These are phyloP conservation scores for Tretioscincus oriximinensis DNA, from an alignment of 2,113 vertebrate species.

Conservation along the genomic window DNA sequence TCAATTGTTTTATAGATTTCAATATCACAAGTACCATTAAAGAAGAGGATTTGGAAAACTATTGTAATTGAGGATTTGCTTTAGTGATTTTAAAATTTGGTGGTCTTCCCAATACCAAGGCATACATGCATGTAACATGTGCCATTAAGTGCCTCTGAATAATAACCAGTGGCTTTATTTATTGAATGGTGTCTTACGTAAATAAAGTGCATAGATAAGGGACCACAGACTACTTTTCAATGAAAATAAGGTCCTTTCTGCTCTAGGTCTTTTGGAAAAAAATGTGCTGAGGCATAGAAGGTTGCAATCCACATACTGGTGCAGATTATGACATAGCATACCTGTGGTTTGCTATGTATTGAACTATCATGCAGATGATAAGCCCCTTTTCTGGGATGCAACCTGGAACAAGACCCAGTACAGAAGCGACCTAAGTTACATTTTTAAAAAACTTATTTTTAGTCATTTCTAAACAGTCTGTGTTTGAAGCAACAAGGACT, in stretches of 20 bases:
- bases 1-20: neutral
- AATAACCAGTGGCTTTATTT: neutral
- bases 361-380: no score
- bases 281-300: no score
- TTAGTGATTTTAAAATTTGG: neutral
- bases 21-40: neutral
- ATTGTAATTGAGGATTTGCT: neutral
- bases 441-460: neutral
- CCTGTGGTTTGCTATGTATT: no score
- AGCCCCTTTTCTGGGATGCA: no score
- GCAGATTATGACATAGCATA: no score
- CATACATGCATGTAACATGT: neutral
- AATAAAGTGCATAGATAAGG: neutral
- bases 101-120: neutral
- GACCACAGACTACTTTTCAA: neutral
- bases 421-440: neutral
- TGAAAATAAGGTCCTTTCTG: neutral
- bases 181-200: neutral
- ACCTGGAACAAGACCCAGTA: no score
- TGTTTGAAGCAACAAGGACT: constrained; percentile 8
- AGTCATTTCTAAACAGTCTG: neutral
- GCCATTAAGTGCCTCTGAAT: neutral
- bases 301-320: no score
- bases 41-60: neutral
- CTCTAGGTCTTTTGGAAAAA: no score